These are phyloP conservation scores for Thysanoteuthis rhombus DNA, from an alignment of 2,888 invertebrate genomes.

Conservation along the genomic window DNA sequence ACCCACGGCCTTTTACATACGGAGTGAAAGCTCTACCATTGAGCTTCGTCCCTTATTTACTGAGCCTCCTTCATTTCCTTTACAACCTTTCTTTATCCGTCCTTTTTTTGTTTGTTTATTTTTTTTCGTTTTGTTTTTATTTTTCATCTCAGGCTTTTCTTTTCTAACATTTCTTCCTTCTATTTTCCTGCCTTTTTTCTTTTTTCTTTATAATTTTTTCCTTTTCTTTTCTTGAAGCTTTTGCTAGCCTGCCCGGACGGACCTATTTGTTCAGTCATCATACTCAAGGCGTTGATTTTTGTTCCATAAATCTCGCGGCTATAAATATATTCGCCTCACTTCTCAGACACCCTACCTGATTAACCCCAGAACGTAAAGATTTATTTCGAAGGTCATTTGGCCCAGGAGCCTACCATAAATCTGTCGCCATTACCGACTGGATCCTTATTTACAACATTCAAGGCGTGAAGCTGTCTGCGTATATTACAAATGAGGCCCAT, in stretches of 20 bases:
- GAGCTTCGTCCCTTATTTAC: too few relatives aligned
- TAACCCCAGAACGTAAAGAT: slow-evolving; percentile 28
- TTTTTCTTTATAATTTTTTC: too few relatives aligned
- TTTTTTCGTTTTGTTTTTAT: too few relatives aligned
- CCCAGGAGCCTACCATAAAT: neutral
- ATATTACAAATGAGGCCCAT: slow-evolving; percentile 27
- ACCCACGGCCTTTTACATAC: too few relatives aligned
- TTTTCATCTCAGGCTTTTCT: too few relatives aligned
- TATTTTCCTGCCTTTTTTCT: too few relatives aligned
- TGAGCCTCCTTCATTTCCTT: too few relatives aligned
- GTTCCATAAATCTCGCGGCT: slow-evolving; percentile 18
- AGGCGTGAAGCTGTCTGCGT: slow-evolving; percentile 29
- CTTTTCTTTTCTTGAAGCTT: too few relatives aligned
- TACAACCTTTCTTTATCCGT: too few relatives aligned
- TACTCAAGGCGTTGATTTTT: slow-evolving; percentile 12
- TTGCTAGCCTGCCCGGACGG: neutral
- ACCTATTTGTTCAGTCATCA: neutral
- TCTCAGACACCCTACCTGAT: slow-evolving; percentile 22
- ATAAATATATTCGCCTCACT: slow-evolving; percentile 22
- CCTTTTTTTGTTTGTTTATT: too few relatives aligned
- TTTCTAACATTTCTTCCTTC: too few relatives aligned
- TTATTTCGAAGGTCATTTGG: slow-evolving; percentile 26
- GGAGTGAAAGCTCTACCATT: too few relatives aligned
- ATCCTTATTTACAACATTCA: slow-evolving; percentile 27
- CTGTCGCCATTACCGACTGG: slow-evolving; percentile 19